Evolutionary conservation across 2,888 invertebrate species (phyloP), one percentile per base, ranked within the genome.

Genomic region (Epirrita christyi): DNA sequence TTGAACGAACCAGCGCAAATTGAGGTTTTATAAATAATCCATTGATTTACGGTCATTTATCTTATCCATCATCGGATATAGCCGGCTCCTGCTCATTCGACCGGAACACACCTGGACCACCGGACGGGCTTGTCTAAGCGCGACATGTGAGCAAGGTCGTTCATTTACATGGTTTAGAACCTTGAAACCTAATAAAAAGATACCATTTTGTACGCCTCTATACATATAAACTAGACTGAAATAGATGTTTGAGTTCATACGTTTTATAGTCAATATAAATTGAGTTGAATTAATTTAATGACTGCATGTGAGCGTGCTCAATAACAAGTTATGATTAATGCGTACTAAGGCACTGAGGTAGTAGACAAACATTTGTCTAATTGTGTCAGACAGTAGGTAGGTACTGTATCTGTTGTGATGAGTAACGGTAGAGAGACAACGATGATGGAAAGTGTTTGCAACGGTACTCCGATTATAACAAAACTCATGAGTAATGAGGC

Each of bases 401-500:
- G 44, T 45, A 34, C 32, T 15, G 54, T 47, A 43, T 45, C 49
- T 55, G 67, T 67, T 70, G 52, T 63, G 66, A 66, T 72, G 68
- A 70, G 62, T 76, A 76, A 71, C 75, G 68, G 69, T 66, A 56
- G 41, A 61, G 52, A 64, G 59, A 64, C 64, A 58, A 46, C 49
- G 64, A 63, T 60, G 70, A 70, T 75, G 76, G 85, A 87, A 85
- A 85, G 83, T 81, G 75, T 79, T 71, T 54, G 74, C 77, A 87
- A 87, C 88, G 87, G 87, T 86, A 88, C 78, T 73, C 70, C 67
- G 73, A 83, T 73, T 80, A 78, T 80, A 80, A 78, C 84, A 77
- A 82, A 83, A 77, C 72, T 60, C 63, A 65, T 61, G 60, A 73
- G 76, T 75, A 86, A 83, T 81, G 82, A 76, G 87, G 85, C 70